Evolutionary conservation across 2,888 invertebrate species (phyloP).

Genomic region (Cabera pusaria): DNA sequence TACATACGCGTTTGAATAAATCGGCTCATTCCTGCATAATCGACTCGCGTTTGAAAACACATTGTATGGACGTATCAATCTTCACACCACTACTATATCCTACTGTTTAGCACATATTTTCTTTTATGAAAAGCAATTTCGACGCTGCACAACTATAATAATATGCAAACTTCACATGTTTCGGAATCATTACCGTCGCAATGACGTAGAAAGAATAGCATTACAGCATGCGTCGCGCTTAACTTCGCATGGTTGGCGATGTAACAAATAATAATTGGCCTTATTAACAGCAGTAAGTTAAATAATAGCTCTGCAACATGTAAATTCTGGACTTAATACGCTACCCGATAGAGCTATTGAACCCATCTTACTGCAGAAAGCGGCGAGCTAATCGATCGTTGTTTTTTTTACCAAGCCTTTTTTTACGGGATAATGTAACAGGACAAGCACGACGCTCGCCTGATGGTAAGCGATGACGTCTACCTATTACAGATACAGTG

Average conservation of each 20-base stretch:
- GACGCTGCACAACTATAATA: conserved; percentile 13
- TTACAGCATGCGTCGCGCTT: conserved; percentile 43
- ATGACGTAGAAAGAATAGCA: conserved; percentile 44
- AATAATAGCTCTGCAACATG: conserved; percentile 22
- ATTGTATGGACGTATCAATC: conserved; percentile 16
- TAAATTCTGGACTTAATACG: too few relatives aligned
- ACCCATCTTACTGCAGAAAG: too few relatives aligned
- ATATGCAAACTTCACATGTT: conserved; percentile 28
- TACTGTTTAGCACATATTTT: conserved; percentile 4
- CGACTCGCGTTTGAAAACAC: conserved; percentile 26
- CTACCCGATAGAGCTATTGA: too few relatives aligned
- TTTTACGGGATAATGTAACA: too few relatives aligned
- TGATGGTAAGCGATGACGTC: too few relatives aligned
- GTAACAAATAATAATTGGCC: conserved; percentile 47
- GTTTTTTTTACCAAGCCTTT: too few relatives aligned
- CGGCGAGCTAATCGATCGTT: too few relatives aligned
- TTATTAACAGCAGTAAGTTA: conserved; percentile 49
- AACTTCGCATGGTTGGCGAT: conserved; percentile 49
- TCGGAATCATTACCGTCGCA: conserved; percentile 31
- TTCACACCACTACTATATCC: conserved; percentile 1
- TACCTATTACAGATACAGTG: too few relatives aligned
- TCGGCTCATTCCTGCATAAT: conserved; percentile 30
- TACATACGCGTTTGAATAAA: conserved; percentile 34
- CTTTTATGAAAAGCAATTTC: conserved; percentile 19
- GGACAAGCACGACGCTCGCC: too few relatives aligned